A percentile compares a stretch with the other conserved stretches of the same genome.
These are phyloP conservation scores for Boloria euphrosyne DNA, from an alignment of 2,888 invertebrate species.

Conservation along the genomic window DNA sequence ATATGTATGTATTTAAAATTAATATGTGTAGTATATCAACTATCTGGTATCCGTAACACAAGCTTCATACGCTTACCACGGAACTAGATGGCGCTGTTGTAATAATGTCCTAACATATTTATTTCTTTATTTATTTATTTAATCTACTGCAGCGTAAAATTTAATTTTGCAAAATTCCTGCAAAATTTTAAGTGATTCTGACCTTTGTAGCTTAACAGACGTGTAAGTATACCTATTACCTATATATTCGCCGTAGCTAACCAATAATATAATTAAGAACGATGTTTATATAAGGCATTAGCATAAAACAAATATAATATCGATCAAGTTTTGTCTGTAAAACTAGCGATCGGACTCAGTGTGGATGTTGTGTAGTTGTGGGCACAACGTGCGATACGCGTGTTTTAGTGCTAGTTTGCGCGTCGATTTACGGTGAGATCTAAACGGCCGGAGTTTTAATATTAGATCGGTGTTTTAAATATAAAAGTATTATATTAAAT, in stretches of 20 bases:
- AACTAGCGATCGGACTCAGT: slow-evolving; percentile 41
- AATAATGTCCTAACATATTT: too few species aligned
- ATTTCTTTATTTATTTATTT: too few species aligned
- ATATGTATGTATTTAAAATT: too few species aligned
- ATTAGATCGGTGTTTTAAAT: slow-evolving; percentile 20
- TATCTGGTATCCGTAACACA: too few species aligned
- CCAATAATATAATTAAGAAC: slow-evolving; percentile 36
- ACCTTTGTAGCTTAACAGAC: too few species aligned
- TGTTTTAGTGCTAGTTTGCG: slow-evolving; percentile 61
- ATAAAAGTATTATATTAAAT: not conserved
- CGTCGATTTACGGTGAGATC: slow-evolving; percentile 46
- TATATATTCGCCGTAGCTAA: slow-evolving; percentile 2
- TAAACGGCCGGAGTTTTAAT: slow-evolving; percentile 20
- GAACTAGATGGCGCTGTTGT: too few species aligned
- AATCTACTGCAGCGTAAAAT: too few species aligned
- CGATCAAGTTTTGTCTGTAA: slow-evolving; percentile 37
- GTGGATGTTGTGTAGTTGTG: slow-evolving; percentile 43
- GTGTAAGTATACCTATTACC: too few species aligned
- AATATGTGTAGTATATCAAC: too few species aligned
- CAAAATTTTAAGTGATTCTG: too few species aligned
- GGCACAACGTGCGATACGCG: slow-evolving; percentile 50
- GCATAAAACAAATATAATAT: slow-evolving; percentile 31
- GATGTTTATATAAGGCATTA: slow-evolving; percentile 29
- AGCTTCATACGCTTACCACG: too few species aligned
- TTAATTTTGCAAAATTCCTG: too few species aligned